A percentile compares a stretch with the other conserved stretches of the same genome.
Evolutionary conservation across 2,113 vertebrate species (phyloP).

Genomic region (Antechinus flavipes): DNA sequence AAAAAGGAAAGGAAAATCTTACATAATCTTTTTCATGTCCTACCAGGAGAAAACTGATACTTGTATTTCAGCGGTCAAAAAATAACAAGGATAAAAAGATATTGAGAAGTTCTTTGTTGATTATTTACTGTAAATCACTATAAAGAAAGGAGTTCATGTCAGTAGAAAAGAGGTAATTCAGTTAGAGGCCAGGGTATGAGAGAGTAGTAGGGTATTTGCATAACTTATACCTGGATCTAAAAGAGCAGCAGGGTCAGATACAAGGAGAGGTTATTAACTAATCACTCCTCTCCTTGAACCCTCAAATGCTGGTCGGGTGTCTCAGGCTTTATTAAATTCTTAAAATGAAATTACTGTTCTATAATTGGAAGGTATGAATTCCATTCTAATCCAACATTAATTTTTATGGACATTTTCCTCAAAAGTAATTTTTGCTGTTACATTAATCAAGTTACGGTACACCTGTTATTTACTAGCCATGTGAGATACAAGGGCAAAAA

Average conservation of each 20-base stretch:
- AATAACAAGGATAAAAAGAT: not conserved
- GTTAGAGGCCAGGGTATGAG: not conserved
- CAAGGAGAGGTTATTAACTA: not conserved
- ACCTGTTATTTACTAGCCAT: not conserved
- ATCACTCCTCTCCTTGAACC: not conserved
- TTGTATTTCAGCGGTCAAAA: not conserved
- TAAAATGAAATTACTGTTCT: not conserved
- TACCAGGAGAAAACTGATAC: not conserved
- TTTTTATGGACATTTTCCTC: not conserved
- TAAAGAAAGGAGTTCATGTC: not conserved
- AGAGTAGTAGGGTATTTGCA: not conserved
- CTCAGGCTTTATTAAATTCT: not conserved
- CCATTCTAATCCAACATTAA: not conserved
- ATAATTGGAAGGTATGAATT: not conserved
- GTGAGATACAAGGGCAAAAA: not conserved
- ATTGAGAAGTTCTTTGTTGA: conserved; percentile 1
- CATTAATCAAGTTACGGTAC: not conserved
- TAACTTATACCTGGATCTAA: not conserved
- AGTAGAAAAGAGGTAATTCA: not conserved
- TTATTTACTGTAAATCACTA: not conserved
- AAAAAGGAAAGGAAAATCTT: conserved; percentile 44
- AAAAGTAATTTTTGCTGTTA: not conserved
- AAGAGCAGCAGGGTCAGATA: not conserved
- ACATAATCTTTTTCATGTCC: not conserved
- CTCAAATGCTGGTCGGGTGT: not conserved